Evolutionary conservation across 2,888 invertebrate genomes (phyloP).

Genomic region (Ectemnius lituratus): DNA sequence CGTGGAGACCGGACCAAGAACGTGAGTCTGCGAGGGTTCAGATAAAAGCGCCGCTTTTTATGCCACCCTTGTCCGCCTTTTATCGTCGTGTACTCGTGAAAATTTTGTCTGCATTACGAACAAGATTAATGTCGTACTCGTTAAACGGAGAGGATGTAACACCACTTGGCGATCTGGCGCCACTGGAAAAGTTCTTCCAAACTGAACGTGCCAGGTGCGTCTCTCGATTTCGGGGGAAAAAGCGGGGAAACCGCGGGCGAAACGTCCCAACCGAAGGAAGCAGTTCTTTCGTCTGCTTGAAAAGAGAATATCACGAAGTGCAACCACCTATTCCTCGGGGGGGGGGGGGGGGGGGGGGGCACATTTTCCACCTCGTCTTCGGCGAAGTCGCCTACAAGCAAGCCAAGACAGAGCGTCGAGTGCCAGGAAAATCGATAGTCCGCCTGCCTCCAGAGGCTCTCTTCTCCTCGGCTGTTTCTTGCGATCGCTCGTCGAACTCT

Average conservation of each 20-base stretch:
- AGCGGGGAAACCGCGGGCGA: not conserved
- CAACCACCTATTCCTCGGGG: constrained; percentile 35
- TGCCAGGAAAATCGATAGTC: constrained; percentile 62
- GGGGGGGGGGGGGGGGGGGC: constrained; percentile 21
- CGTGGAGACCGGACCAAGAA: constrained; percentile 10
- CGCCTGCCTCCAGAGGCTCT: constrained; percentile 36
- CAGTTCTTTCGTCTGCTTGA: constrained; percentile 4
- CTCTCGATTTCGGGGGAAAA: not conserved
- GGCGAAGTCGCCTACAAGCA: constrained; percentile 30
- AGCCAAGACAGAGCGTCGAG: constrained; percentile 32
- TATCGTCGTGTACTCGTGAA: constrained; percentile 16
- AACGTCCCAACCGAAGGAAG: not conserved
- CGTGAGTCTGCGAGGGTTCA: constrained; percentile 34
- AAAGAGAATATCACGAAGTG: constrained; percentile 60
- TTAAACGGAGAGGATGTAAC: constrained; percentile 5
- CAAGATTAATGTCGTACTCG: not conserved
- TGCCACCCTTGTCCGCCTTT: constrained; percentile 30
- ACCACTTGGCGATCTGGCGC: not conserved
- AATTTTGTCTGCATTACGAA: not conserved
- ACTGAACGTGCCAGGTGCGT: not conserved
- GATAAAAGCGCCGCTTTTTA: constrained; percentile 42
- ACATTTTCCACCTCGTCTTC: constrained; percentile 37
- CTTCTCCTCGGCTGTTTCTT: constrained; percentile 66
- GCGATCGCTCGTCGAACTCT: constrained; percentile 69
- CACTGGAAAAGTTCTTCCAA: not conserved